Evolutionary conservation across 1,140 invertebrate genomes (phyloP).

Genomic region (Chelonus insularis): DNA sequence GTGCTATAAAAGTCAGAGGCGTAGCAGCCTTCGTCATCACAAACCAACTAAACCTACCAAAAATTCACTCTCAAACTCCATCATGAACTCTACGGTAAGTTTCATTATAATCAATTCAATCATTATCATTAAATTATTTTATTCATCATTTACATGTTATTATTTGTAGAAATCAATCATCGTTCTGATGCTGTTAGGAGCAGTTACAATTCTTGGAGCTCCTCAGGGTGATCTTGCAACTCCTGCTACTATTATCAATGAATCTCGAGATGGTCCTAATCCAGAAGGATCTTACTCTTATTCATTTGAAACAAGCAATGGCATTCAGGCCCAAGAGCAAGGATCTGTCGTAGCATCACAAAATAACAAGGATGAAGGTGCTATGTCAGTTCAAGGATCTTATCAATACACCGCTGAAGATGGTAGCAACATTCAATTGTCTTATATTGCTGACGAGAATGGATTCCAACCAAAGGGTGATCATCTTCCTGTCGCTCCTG

Average conservation of each 20-base stretch:
- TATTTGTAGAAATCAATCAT: constrained; percentile 4
- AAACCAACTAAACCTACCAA: neutral
- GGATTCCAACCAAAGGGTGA: constrained; percentile 72
- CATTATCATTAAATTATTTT: too few relatives aligned
- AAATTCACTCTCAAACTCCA: neutral
- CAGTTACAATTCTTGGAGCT: neutral
- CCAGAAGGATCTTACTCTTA: constrained; percentile 61
- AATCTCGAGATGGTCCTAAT: constrained; percentile 55
- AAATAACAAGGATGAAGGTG: constrained; percentile 63
- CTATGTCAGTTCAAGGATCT: constrained; percentile 64
- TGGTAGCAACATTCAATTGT: constrained; percentile 65
- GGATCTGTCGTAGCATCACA: constrained; percentile 60
- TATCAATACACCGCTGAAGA: constrained; percentile 71
- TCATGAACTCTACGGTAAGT: too few relatives aligned
- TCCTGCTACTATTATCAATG: constrained; percentile 60
- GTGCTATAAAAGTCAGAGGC: constrained; percentile 14
- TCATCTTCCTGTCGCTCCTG: constrained; percentile 58
- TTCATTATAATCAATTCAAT: too few relatives aligned
- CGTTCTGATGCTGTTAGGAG: neutral
- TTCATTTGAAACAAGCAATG: constrained; percentile 73
- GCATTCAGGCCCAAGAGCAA: constrained; percentile 65
- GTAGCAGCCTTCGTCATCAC: neutral
- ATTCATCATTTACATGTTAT: too few relatives aligned
- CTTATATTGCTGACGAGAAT: constrained; percentile 73
- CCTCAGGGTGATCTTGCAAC: neutral